Base-by-base conservation (phyloP, 1,140 invertebrate species). In the Leptinotarsa texana region DNA sequence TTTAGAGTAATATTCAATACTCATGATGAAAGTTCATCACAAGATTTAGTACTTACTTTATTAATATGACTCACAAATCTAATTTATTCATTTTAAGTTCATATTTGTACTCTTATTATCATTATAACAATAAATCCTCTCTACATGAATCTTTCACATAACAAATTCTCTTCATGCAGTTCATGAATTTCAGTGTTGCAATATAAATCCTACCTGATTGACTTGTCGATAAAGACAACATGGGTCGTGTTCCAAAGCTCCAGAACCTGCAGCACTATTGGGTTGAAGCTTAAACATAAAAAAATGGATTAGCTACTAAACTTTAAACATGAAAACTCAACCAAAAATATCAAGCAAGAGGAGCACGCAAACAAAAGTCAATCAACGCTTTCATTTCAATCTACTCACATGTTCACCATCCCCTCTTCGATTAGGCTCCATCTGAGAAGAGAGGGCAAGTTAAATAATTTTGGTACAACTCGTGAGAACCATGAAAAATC, bases 231-330 rank as follows among this genome's bases (percentile, higher is more conserved):
- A 99, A 27, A 99, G 86, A 80, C 93, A 96, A 83, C 96, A 96
- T 1, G 94, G 90, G 88, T 99, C 97, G 86, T 99, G 97, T 87
- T 99, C 97, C 74, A 99, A 86, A 21, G 97, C 96, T 66, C 96
- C 95, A 13, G 96, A 98, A 17, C 97, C 96, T 65, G 95, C 95
- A 17, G 96, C 96, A 87, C 94, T 96, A 82, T 95, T 95, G 3
- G 94, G 92, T 84, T 96, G 94, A 49, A 97, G 86, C 94, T 97
- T 63, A 33, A 17, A 57, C 51, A 57, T 33, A 11, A 57, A n/a
- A 57, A 57, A 57, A 57, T n/a, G 13, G 13, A 57, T 57, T n/a
- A 57, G n/a, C 15, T 57, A 57, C 51, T 17, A n/a, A 57, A 57
- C n/a, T 57, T 57, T 8, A 33, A 33, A 33, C 33, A 33, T 33